These are phyloP conservation scores for Ceratothoa steindachneri DNA, from an alignment of 2,888 invertebrate genomes.

Conservation along the genomic window DNA sequence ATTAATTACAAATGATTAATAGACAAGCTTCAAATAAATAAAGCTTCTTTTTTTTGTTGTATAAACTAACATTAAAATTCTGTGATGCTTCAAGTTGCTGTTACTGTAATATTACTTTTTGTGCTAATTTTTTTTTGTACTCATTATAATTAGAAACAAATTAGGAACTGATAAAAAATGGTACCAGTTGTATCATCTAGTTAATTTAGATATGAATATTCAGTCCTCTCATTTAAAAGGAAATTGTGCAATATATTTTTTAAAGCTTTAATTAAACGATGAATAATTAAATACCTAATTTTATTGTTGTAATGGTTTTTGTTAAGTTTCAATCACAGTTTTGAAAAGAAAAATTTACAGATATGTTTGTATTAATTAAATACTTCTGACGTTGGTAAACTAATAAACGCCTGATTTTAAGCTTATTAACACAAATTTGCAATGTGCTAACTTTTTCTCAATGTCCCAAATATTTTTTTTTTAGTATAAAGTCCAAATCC, in stretches of 20 bases:
- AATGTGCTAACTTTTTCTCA: conserved; percentile 10
- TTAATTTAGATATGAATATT: too few relatives aligned
- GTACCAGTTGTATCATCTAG: too few relatives aligned
- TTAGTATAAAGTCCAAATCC: neutral
- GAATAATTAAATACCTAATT: neutral
- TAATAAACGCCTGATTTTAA: neutral
- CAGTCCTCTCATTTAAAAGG: neutral
- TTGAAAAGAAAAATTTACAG: neutral
- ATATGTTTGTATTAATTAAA: neutral
- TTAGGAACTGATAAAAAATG: too few relatives aligned
- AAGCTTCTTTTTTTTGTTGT: neutral
- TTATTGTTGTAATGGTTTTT: neutral
- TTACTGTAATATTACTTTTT: neutral
- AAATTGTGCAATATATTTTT: neutral
- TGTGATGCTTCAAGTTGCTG: neutral
- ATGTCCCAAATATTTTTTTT: neutral
- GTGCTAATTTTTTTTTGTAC: neutral
- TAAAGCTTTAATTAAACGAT: neutral
- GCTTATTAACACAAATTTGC: neutral
- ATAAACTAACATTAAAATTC: neutral
- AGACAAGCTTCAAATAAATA: too few relatives aligned
- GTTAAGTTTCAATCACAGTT: neutral
- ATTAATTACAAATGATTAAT: too few relatives aligned
- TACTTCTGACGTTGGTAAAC: neutral
- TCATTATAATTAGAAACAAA: too few relatives aligned